Base-by-base conservation (phyloP, 1,140 invertebrate species). In the Pentalonia nigronervosa region DNA sequence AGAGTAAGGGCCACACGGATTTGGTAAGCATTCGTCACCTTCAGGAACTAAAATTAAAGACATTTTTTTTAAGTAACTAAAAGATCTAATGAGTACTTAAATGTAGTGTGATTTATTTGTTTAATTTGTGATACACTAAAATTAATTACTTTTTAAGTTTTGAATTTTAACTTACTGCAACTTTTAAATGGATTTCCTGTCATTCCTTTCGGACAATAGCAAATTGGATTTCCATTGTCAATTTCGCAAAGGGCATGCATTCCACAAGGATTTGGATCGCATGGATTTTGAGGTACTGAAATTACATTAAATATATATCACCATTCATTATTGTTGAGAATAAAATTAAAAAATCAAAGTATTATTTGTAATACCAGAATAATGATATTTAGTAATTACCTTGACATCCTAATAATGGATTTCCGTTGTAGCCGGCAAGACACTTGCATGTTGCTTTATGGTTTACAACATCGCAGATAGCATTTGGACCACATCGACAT, bases 141-240 rank as follows among this genome's bases (percentile, higher is more conserved):
- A 45, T 84, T 36, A 83, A 36, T 83, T 36, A 83, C 21, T 81
- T 36, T 34, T 6, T 36, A 41, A 30, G 17, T 91, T 50, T 21
- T 81, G 4, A 48, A 23, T 67, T 76, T 93, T 94, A 95, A 98
- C 97, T 96, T 97, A 98, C 98, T 98, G 96, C 98, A 98, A 95
- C 97, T 97, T 94, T 97, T 97, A 94, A 98, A 98, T 25, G 98
- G 98, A 96, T 98, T 98, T 95, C 98, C 98, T 23, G 98, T 98
- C 92, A 97, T 96, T 94, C 98, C 98, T 95, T 98, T 98, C 0
- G 98, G 98, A 95, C 98, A 99, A 95, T 97, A 98, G 94, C 98
- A 98, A 94, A 98, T 97, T 2, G 98, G 97, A 95, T 97, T 97
- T 94, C 97, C 98, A 94, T 98, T 97, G 94, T 98, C 97, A 81